Evolutionary conservation across 2,888 invertebrate genomes (phyloP).

Genomic region (Eurois occulta): DNA sequence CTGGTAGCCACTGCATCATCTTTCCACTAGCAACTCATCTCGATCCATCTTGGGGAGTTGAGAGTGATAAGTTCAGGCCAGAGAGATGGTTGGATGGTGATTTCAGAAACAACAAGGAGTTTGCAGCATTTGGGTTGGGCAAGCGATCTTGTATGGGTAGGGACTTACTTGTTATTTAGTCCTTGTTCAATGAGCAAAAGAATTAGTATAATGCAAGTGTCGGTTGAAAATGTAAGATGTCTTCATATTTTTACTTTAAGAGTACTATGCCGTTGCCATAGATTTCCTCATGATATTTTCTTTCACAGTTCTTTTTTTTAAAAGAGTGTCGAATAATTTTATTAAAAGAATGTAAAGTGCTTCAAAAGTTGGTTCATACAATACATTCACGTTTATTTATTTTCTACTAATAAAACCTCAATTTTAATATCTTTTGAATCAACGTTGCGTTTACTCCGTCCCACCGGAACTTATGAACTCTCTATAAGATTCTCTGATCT

Average conservation of each 20-base stretch:
- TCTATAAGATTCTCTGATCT: neutral
- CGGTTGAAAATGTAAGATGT: neutral
- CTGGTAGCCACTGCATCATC: constrained; percentile 38
- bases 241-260: neutral
- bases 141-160: constrained; percentile 48
- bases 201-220: neutral
- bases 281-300: neutral
- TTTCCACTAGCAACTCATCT: constrained; percentile 18
- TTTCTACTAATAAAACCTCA: neutral
- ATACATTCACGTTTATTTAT: no score
- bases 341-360: neutral
- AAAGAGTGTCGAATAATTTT: neutral
- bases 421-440: neutral
- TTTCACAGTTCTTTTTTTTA: no score
- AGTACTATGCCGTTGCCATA: no score
- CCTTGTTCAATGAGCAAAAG: neutral
- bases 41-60: constrained; percentile 52
- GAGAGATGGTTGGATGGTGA: constrained; percentile 39
- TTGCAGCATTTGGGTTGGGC: constrained; percentile 43
- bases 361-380: neutral
- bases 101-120: constrained; percentile 28
- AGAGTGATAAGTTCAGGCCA: constrained; percentile 49
- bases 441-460: neutral
- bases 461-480: constrained; percentile 1
- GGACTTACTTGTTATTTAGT: neutral